phyloP scores from a whole-genome alignment of 1,140 invertebrate species.

The Bombus huntii region DNA sequence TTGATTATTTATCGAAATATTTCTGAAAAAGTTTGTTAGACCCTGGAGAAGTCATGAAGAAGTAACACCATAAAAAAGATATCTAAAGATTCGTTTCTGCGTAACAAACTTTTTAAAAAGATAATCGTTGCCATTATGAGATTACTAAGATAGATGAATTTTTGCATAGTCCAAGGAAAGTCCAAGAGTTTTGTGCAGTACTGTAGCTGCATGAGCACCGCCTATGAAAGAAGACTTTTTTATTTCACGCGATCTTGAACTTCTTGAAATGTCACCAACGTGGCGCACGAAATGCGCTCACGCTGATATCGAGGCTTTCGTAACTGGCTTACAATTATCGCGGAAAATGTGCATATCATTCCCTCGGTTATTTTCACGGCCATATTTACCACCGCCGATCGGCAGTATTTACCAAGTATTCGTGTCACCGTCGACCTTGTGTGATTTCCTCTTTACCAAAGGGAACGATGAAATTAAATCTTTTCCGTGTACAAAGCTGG shows the following conservation, averaged over 20 bases:
- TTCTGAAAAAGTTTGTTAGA: no score
- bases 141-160: no score
- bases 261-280: constrained; percentile 30
- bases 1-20: no score
- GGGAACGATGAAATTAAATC: not conserved
- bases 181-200: not conserved
- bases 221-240: not conserved
- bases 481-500: not conserved
- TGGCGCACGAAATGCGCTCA: not conserved
- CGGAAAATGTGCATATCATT: constrained; percentile 1
- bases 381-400: not conserved
- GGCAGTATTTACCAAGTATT: not conserved
- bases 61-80: no score
- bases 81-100: no score
- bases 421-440: not conserved
- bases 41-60: no score
- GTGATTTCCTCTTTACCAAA: not conserved
- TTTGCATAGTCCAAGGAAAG: not conserved
- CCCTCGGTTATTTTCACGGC: not conserved
- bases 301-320: not conserved
- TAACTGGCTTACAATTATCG: not conserved
- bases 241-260: constrained; percentile 14
- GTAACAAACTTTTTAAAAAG: no score
- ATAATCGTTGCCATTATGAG: no score
- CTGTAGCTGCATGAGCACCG: no score